These are phyloP conservation scores for Thymelicus lineola DNA, from an alignment of 2,888 invertebrate genomes.

Conservation along the genomic window DNA sequence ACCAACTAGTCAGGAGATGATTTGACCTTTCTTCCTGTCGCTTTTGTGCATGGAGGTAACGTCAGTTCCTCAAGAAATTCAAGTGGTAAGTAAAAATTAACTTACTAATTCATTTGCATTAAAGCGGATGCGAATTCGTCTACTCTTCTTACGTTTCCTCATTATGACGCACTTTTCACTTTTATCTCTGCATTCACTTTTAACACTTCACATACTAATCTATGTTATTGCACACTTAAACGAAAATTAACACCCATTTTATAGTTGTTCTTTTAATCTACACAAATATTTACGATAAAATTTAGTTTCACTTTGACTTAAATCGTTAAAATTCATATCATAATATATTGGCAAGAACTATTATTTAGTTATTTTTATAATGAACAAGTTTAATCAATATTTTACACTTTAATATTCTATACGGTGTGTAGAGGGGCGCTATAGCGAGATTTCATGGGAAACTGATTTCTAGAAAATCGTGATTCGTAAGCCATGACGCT, in stretches of 20 bases:
- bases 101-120: conserved; percentile 57
- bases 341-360: too few relatives aligned
- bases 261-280: too few relatives aligned
- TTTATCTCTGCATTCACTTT: background rate
- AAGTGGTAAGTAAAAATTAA: background rate
- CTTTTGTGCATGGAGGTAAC: too few relatives aligned
- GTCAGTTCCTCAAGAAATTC: too few relatives aligned
- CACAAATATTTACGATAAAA: too few relatives aligned
- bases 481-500: conserved; percentile 21
- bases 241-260: too few relatives aligned
- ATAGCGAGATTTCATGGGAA: conserved; percentile 11
- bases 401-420: conserved; percentile 7
- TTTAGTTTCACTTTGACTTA: too few relatives aligned
- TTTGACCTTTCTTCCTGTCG: too few relatives aligned
- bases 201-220: background rate
- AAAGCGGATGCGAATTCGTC: conserved; percentile 66
- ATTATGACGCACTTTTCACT: conserved; percentile 51
- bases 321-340: too few relatives aligned
- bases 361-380: too few relatives aligned
- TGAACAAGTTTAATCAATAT: background rate
- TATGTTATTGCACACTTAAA: too few relatives aligned
- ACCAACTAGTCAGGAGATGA: too few relatives aligned
- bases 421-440: background rate
- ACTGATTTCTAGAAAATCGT: conserved; percentile 21
- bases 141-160: conserved; percentile 70